Evolutionary conservation across 2,888 invertebrate species (phyloP), one percentile per base, ranked within the genome.

Genomic region (Epistrophe grossulariae): DNA sequence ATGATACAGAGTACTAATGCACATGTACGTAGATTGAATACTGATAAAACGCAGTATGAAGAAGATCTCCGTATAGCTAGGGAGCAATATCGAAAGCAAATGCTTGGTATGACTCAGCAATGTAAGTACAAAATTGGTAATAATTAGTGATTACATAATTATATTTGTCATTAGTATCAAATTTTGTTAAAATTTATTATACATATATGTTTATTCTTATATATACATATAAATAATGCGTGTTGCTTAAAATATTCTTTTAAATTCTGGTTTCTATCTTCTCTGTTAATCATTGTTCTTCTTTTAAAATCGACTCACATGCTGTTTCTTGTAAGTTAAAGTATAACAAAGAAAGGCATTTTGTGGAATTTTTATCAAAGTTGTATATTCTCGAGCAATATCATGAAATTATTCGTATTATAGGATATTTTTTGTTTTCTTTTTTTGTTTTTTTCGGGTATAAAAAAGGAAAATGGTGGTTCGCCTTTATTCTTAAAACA

Each of bases 1-100:
- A 98, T 99, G 98, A 97, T 99, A 85, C 98, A 99, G 93, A 97
- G 97, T 35, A 97, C 98, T 0, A 98, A 99, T 93, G 96, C 98
- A 0, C 98, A 99, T 91, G 97, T 98, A 9, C 95, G 98, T 13
- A 94, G 98, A 70, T 93, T 99, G 55, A 95, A 97, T 70, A 95
- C 94, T 89, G 98, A 99, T 91, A 98, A 98, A 93, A 94, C 95
- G 83, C 95, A 96, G 87, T 96, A 96, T 89, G 98, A 98, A 92
- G 98, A 98, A 88, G 98, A 99, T 91, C 93, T 98, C 72, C 95
- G 96, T 81, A 96, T 96, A 90, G 97, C 97, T 76, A 97, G 96
- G 91, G 97, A 98, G 90, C 95, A 96, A 89, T 96, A 97, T 93
- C 96, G 97, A 91, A 96, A 96, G 88, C 94, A 97, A 89, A 97